Percentiles rank a stretch among this genome's conserved stretches.
Evolutionary conservation across 2,797 vertebrate species (phyloP).

Genomic region (Uromys caudimaculatus): DNA sequence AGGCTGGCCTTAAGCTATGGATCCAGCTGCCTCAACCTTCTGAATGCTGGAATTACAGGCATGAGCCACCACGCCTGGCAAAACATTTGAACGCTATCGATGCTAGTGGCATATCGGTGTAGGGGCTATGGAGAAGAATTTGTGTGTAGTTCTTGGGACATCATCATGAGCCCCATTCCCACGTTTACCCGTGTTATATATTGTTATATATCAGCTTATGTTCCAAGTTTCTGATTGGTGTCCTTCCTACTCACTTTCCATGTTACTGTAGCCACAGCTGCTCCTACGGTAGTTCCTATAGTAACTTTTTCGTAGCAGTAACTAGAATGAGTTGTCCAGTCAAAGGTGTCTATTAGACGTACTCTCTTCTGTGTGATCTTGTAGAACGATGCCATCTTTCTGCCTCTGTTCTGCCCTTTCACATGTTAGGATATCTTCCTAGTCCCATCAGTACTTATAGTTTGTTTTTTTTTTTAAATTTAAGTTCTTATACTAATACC

Average conservation of each 20-base stretch:
- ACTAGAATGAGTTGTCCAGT: background rate
- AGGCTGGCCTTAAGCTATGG: background rate
- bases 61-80: background rate
- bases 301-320: background rate
- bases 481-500: background rate
- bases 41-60: background rate
- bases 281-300: background rate
- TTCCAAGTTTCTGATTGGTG: background rate
- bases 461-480: background rate
- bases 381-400: background rate
- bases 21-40: background rate
- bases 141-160: background rate
- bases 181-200: background rate
- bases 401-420: background rate
- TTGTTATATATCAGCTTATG: background rate
- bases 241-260: background rate
- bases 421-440: background rate
- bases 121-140: background rate
- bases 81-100: conserved; percentile 16
- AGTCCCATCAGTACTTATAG: background rate
- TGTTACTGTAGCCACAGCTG: background rate
- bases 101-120: background rate
- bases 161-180: background rate
- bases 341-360: background rate
- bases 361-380: background rate